These are phyloP conservation scores for Anthrax anthrax DNA, from an alignment of 2,888 invertebrate species.

Conservation along the genomic window DNA sequence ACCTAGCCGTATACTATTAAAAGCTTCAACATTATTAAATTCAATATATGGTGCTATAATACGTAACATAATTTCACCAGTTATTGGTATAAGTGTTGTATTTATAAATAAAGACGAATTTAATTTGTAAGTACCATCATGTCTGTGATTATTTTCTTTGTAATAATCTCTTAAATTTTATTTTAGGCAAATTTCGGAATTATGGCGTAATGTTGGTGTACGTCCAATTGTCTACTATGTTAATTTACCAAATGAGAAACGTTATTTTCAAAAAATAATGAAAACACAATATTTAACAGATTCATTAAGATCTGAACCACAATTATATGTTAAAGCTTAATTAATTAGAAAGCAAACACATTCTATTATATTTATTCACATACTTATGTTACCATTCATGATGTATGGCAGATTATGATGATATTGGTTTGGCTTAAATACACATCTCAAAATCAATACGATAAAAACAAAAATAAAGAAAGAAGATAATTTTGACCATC, in stretches of 20 bases:
- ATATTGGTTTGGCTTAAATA: no score
- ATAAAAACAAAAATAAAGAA: no score
- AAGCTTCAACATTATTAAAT: constrained; percentile 29
- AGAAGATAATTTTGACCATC: no score
- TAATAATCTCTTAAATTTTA: neutral
- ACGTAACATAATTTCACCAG: constrained; percentile 32
- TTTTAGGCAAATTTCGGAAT: constrained; percentile 30
- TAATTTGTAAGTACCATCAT: constrained; percentile 25
- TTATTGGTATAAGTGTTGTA: constrained; percentile 32
- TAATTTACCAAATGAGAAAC: constrained; percentile 35
- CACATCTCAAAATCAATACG: no score
- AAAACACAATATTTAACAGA: constrained; percentile 35
- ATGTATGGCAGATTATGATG: no score
- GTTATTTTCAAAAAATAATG: constrained; percentile 34
- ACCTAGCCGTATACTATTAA: constrained; percentile 24
- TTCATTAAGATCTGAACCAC: constrained; percentile 33
- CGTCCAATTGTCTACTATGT: constrained; percentile 34
- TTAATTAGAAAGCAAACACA: no score
- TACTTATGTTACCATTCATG: no score
- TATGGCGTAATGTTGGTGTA: constrained; percentile 34
- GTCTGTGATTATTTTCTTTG: no score
- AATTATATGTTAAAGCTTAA: constrained; percentile 15
- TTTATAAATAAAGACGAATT: constrained; percentile 34
- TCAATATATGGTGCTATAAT: constrained; percentile 33
- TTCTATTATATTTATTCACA: no score